Evolutionary conservation across 2,888 invertebrate genomes (phyloP), one percentile per base, ranked within the genome.

Genomic region (Morpho deidamia): DNA sequence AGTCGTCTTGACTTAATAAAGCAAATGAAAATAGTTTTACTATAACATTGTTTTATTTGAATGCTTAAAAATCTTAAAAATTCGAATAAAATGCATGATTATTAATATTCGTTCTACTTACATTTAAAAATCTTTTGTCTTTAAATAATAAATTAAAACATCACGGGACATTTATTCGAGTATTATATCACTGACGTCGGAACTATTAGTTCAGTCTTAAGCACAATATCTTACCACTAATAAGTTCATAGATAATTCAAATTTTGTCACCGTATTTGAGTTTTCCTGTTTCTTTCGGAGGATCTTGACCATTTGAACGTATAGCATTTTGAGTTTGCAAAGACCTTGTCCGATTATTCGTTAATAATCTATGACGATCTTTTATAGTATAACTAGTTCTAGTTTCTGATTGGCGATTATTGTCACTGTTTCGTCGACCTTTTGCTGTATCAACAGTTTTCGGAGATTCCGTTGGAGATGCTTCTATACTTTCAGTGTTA

Each of bases 251-350:
- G 57, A 44, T 56, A 53, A 56, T 67, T 77, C 70, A 82, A 66
- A 83, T 77, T 82, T 85, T 86, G 66, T 88, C 88, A 75, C 88
- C 88, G 69, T 88, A 88, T 69, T 84, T 86, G 4, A 79, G 70
- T 62, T 78, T 80, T 35, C 76, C 78, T 53, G 69, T 67, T 7
- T 66, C 63, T 57, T 69, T 72, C 9, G 71, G 57, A 14, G 74
- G 63, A 38, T 63, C 64, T 47, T 72, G 67, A 7, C 60, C 56
- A 37, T 61, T 57, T 11, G 59, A 51, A 11, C 57, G 61, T 8
- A 47, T 53, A 39, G 61, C 47, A 39, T 61, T 61, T 7, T 53
- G 45, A 39, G 50, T 59, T 33, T 56, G 55, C 37, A 42, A 39
- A 11, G 58, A 47, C 32, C 51, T 57, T 23, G 53, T 49, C 23